phyloP scores from a whole-genome alignment of 2,113 vertebrate species.

The Bufo bufo region DNA sequence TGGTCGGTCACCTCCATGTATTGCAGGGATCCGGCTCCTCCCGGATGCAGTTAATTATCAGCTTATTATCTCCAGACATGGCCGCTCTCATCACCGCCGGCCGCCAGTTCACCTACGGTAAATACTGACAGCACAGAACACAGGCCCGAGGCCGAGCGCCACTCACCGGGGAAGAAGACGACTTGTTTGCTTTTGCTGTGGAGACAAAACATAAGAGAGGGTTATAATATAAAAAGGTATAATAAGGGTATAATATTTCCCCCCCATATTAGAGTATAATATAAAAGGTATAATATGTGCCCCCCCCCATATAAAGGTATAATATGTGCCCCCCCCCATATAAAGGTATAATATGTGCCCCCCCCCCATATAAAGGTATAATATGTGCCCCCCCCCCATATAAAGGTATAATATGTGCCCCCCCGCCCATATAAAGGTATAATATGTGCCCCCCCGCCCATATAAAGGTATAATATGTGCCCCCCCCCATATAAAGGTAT shows the following conservation, averaged over 20 bases:
- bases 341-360: no score
- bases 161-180: slow-evolving; percentile 50
- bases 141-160: not conserved
- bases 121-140: not conserved
- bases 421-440: no score
- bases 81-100: not conserved
- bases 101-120: not conserved
- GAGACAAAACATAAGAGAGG: not conserved
- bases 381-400: no score
- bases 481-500: no score
- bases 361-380: no score
- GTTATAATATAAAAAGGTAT: not conserved
- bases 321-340: no score
- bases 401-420: no score
- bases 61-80: not conserved
- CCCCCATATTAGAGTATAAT: no score
- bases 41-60: not conserved
- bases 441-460: no score
- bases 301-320: no score
- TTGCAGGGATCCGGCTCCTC: not conserved
- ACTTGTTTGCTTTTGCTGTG: slow-evolving; percentile 54
- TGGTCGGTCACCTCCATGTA: no score
- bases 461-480: no score
- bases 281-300: not conserved
- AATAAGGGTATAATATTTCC: not conserved